Conservation (phyloP, 1,140 invertebrate genomes). For the Geopemphigus sp. region DNA sequence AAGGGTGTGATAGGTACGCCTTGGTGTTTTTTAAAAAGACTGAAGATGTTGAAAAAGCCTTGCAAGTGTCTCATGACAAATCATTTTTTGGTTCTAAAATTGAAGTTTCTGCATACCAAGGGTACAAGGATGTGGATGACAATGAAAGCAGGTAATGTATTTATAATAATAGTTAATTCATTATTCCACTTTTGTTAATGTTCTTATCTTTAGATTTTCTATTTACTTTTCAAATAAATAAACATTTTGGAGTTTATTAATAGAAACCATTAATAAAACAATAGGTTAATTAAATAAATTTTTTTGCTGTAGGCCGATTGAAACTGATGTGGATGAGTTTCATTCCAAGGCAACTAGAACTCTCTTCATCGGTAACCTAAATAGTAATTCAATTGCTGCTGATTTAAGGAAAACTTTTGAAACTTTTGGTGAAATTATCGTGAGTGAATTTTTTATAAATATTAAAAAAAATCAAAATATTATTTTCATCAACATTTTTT, state of each 20-base stretch:
- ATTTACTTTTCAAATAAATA: background rate
- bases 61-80: conserved; percentile 93
- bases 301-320: conserved; percentile 68
- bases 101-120: conserved; percentile 83
- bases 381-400: conserved; percentile 85
- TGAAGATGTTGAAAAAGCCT: conserved; percentile 92
- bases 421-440: conserved; percentile 93
- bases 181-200: too few species aligned
- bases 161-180: background rate
- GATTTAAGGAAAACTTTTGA: conserved; percentile 89
- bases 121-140: conserved; percentile 77
- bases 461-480: background rate
- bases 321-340: conserved; percentile 92
- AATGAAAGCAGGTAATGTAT: conserved; percentile 68
- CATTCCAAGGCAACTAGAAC: conserved; percentile 90
- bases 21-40: conserved; percentile 94
- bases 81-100: conserved; percentile 94
- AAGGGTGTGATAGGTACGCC: conserved; percentile 78
- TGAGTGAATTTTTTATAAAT: conserved; percentile 57
- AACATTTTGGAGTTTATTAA: background rate
- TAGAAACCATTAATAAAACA: too few species aligned
- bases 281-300: conserved; percentile 29
- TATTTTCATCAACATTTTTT: background rate
- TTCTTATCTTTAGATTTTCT: too few species aligned
- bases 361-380: conserved; percentile 86